These are phyloP conservation scores for Aurelia sp. DNA, from an alignment of 30 jellyfish, hydroid and myxozoan species.

Conservation along the genomic window DNA sequence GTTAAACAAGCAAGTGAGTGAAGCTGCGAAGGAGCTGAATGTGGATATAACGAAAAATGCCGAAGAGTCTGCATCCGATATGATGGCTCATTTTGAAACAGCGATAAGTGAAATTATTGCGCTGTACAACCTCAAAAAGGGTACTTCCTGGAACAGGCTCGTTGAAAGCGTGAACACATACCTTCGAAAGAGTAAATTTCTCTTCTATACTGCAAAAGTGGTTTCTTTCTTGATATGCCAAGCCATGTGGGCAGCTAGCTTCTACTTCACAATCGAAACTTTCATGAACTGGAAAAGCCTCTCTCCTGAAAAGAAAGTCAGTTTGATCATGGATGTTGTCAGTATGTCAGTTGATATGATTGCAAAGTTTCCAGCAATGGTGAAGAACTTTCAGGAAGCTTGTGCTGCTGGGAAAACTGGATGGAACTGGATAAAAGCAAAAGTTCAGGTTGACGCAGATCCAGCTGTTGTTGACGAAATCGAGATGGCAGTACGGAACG, in stretches of 20 bases:
- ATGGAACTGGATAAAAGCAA: constrained; percentile 13
- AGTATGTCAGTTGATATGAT: constrained; percentile 1
- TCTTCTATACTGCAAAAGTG: constrained; percentile 8
- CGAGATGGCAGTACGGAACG: not conserved
- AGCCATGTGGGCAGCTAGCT: constrained; percentile 44
- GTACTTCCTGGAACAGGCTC: constrained; percentile 35
- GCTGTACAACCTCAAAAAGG: not conserved
- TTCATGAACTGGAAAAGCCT: constrained; percentile 60
- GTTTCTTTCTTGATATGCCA: constrained; percentile 6
- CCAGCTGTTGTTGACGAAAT: constrained; percentile 13
- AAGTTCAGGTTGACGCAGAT: not conserved
- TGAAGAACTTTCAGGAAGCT: constrained; percentile 22
- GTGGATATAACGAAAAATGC: constrained; percentile 18
- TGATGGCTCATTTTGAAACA: constrained; percentile 16
- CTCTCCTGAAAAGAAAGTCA: constrained; percentile 39
- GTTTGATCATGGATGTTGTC: constrained; percentile 37
- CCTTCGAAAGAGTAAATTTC: constrained; percentile 13
- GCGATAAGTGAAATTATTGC: constrained; percentile 11
- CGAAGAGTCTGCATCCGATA: constrained; percentile 34
- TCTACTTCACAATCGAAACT: constrained; percentile 35
- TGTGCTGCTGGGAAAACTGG: constrained; percentile 24
- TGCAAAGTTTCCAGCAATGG: constrained; percentile 44
- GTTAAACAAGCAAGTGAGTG: constrained; percentile 15
- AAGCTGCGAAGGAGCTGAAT: constrained; percentile 33
- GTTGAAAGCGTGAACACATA: constrained; percentile 12